phyloP scores from a whole-genome alignment of 2,888 invertebrate genomes.

The Eueremaeus valkanovi region DNA sequence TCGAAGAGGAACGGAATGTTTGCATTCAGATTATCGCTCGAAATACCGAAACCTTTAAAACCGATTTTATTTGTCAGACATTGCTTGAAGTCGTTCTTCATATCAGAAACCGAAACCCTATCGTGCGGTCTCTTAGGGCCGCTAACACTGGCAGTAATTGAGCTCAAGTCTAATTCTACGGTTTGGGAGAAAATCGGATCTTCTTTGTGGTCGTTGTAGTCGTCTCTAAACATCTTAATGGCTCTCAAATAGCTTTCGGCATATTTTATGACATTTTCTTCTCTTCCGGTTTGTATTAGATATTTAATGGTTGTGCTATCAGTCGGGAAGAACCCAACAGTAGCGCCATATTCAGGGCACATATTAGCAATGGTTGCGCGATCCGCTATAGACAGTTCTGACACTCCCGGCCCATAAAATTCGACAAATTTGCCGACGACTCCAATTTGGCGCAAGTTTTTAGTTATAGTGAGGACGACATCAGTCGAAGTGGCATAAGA shows the following conservation, averaged over 20 bases:
- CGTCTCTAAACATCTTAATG: slow-evolving; percentile 70
- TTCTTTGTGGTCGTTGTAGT: slow-evolving; percentile 68
- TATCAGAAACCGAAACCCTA: slow-evolving; percentile 79
- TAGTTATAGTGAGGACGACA: slow-evolving; percentile 92
- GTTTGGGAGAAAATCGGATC: slow-evolving; percentile 79
- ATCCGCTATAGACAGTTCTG: slow-evolving; percentile 87
- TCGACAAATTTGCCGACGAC: slow-evolving; percentile 99
- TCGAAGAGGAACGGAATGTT: slow-evolving; percentile 74
- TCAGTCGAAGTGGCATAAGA: slow-evolving; percentile 91
- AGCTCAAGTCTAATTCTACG: slow-evolving; percentile 75
- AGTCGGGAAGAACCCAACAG: slow-evolving; percentile 90
- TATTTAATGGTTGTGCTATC: slow-evolving; percentile 76
- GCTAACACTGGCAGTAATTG: slow-evolving; percentile 89
- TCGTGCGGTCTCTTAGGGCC: slow-evolving; percentile 98
- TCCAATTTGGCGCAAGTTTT: slow-evolving; percentile 85
- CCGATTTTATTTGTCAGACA: slow-evolving; percentile 84
- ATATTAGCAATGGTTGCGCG: slow-evolving; percentile 97
- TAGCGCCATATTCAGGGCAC: slow-evolving; percentile 98
- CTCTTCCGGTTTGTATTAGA: slow-evolving; percentile 78
- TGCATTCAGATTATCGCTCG: slow-evolving; percentile 61
- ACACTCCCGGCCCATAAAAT: slow-evolving; percentile 92
- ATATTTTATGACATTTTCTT: slow-evolving; percentile 62
- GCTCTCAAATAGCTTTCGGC: slow-evolving; percentile 77
- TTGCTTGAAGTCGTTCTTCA: slow-evolving; percentile 80
- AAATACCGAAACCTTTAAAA: slow-evolving; percentile 84